Conservation (phyloP, 2,888 invertebrate genomes). For the Trachelus tabidus region DNA sequence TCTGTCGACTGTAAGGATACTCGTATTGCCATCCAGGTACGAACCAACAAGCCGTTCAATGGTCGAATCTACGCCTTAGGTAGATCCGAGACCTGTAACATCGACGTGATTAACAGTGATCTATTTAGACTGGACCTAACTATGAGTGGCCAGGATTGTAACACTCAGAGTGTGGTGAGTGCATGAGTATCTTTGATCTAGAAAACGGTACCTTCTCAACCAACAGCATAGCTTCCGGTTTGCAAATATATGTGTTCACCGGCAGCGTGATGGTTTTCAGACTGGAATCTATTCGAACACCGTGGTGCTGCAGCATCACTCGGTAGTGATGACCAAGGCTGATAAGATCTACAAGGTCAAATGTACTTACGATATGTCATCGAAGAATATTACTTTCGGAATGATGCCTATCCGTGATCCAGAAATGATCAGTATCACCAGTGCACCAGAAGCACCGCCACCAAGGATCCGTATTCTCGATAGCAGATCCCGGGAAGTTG, state of each 20-base stretch:
- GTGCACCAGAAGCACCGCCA: constrained; percentile 93
- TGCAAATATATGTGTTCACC: background rate
- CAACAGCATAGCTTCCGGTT: background rate
- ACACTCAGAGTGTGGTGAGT: constrained; percentile 94
- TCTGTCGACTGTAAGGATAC: constrained; percentile 95
- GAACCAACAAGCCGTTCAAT: constrained; percentile 94
- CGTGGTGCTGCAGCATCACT: constrained; percentile 93
- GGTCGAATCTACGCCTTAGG: constrained; percentile 94
- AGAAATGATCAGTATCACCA: constrained; percentile 95
- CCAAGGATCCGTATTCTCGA: constrained; percentile 94
- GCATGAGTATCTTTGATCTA: background rate
- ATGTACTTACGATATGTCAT: constrained; percentile 96
- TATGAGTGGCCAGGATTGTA: constrained; percentile 94
- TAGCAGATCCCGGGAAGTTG: constrained; percentile 86
- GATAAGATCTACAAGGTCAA: constrained; percentile 97
- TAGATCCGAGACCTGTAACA: constrained; percentile 94
- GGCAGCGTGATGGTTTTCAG: constrained; percentile 70
- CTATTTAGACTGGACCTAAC: constrained; percentile 91
- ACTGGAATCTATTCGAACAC: constrained; percentile 94
- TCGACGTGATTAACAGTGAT: constrained; percentile 92
- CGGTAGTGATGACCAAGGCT: constrained; percentile 95
- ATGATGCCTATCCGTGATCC: constrained; percentile 98
- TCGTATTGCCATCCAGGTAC: constrained; percentile 90
- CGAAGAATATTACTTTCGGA: constrained; percentile 95
- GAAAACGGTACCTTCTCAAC: background rate